These are phyloP conservation scores for Nylanderia fulva DNA, from an alignment of 1,140 invertebrate species.

Conservation along the genomic window DNA sequence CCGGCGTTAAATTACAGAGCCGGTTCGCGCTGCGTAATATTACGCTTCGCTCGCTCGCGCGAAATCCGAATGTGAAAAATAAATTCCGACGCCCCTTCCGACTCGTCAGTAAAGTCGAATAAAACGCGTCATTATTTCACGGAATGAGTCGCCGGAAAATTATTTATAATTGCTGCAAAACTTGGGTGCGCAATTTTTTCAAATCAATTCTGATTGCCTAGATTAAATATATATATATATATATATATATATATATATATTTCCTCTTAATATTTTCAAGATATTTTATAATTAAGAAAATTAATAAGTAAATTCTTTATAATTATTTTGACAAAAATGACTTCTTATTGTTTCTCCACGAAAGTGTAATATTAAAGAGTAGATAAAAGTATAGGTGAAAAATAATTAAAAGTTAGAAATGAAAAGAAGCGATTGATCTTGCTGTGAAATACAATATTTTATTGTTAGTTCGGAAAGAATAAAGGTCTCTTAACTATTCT, in stretches of 20 bases:
- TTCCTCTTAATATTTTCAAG: not conserved
- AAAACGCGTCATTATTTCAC: conserved; percentile 13
- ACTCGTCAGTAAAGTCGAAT: conserved; percentile 9
- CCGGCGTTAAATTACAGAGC: conserved; percentile 48
- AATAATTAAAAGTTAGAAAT: not conserved
- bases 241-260: no score
- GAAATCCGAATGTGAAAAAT: conserved; percentile 57
- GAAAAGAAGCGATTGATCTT: not conserved
- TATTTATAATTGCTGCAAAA: conserved; percentile 1
- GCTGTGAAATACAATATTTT: not conserved
- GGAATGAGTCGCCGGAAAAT: not conserved
- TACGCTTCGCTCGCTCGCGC: conserved; percentile 52
- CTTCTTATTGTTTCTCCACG: not conserved
- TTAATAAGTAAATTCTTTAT: not conserved
- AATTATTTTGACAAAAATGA: not conserved
- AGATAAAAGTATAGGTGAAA: no score
- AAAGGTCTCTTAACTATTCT: not conserved
- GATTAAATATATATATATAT: no score
- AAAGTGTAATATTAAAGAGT: not conserved
- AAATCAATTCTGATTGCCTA: not conserved
- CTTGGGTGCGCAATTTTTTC: not conserved
- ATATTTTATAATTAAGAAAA: not conserved
- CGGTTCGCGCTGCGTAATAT: conserved; percentile 50
- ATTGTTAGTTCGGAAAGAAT: not conserved
- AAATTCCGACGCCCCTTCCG: conserved; percentile 31